These are phyloP conservation scores for Notechis scutatus DNA, from an alignment of 2,113 vertebrate species.

Conservation along the genomic window DNA sequence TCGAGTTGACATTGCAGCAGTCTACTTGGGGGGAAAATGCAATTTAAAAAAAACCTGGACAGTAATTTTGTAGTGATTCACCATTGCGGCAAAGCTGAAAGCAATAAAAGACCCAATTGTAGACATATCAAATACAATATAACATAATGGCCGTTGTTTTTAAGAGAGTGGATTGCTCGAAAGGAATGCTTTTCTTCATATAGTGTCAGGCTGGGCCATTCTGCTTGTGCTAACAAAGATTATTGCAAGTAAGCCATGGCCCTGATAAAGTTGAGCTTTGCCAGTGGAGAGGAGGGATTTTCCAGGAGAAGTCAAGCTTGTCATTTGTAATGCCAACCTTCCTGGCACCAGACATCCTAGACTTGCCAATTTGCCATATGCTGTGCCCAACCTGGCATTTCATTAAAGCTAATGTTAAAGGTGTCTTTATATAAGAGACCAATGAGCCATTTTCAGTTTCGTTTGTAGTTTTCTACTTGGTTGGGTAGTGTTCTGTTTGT, in stretches of 20 bases:
- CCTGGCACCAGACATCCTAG: neutral
- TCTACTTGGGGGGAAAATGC: neutral
- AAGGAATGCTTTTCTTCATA: neutral
- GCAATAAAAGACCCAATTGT: neutral
- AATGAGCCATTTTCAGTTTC: neutral
- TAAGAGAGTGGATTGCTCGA: neutral
- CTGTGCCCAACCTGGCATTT: neutral
- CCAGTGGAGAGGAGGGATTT: neutral
- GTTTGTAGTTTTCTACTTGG: neutral
- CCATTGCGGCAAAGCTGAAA: neutral
- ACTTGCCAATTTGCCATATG: neutral
- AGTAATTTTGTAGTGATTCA: neutral
- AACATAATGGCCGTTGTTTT: neutral
- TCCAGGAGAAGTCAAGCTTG: neutral
- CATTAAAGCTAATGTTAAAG: neutral
- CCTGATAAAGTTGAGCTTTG: neutral
- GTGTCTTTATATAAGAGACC: neutral
- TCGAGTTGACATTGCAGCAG: neutral
- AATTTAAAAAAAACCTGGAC: neutral
- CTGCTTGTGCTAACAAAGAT: neutral
- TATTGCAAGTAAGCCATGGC: neutral
- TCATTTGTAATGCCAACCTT: neutral
- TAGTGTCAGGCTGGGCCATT: neutral
- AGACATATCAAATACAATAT: neutral
- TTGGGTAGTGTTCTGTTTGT: neutral